A percentile compares a stretch with the other conserved stretches of the same genome.
phyloP scores from a whole-genome alignment of 92 coral and sea anemone genomes.

The Metridium senile region DNA sequence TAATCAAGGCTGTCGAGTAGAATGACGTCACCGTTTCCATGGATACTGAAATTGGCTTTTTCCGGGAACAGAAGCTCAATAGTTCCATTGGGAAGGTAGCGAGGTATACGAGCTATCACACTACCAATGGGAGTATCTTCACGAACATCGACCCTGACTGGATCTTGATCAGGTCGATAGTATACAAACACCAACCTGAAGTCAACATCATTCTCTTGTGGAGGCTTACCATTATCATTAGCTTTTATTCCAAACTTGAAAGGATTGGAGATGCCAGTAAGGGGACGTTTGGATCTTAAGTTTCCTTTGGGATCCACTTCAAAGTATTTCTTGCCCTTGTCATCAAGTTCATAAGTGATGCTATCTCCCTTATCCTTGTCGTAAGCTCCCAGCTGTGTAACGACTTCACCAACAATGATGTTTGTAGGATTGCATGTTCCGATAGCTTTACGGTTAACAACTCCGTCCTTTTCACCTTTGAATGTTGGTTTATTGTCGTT shows the following conservation, averaged over 20 bases:
- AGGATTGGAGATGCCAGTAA: conserved; percentile 49
- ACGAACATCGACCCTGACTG: conserved; percentile 78
- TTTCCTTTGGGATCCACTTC: conserved; percentile 66
- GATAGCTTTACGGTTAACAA: conserved; percentile 73
- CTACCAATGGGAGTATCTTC: conserved; percentile 78
- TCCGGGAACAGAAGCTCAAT: conserved; percentile 74
- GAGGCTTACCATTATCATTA: conserved; percentile 71
- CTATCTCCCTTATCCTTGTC: conserved; percentile 73
- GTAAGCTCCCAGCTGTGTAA: conserved; percentile 65
- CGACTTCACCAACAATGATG: conserved; percentile 57
- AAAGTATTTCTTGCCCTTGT: conserved; percentile 49
- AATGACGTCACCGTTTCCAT: conserved; percentile 60
- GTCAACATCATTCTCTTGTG: conserved; percentile 56
- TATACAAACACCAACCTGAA: conserved; percentile 69
- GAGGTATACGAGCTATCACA: conserved; percentile 69
- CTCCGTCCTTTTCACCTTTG: conserved; percentile 54
- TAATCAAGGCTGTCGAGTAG: conserved; percentile 62
- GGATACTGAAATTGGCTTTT: conserved; percentile 70
- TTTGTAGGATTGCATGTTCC: conserved; percentile 55
- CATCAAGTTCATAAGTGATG: conserved; percentile 52
- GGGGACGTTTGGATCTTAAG: conserved; percentile 67
- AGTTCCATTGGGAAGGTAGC: conserved; percentile 85
- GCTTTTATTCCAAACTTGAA: conserved; percentile 59
- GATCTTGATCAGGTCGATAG: conserved; percentile 87
- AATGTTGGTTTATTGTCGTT: conserved; percentile 88